Evolutionary conservation across 1,140 invertebrate species (phyloP), one percentile per base, ranked within the genome.

Genomic region (Plutomurus gul): DNA sequence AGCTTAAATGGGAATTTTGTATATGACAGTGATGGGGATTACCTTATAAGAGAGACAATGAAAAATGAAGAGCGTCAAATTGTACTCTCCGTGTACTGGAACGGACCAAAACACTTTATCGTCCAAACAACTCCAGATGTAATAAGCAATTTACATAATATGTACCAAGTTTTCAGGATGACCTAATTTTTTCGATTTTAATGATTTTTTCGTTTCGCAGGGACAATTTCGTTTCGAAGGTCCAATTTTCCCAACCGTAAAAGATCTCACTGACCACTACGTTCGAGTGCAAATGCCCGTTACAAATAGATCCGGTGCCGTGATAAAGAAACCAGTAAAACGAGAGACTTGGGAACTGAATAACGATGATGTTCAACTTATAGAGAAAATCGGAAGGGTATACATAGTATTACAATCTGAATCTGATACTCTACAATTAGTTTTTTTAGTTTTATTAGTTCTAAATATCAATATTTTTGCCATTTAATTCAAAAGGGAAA

Each of bases 321-420:
- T 98, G 30, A 79, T 99, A 8, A 90, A 93, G 80, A 92, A 91
- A 51, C 94, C 96, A 1, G 93, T 99, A 81, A 91, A 92, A 3
- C 88, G 96, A n/a, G 96, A 98, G 89, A 90, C 92, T 74, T 98
- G 97, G 96, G 96, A 99, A 85, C 89, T 99, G 0, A 96, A 96
- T 85, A 98, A 98, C 87, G 96, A 98, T 86, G 95, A 98, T 87
- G 95, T 99, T 60, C 90, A 94, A 77, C 88, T 98, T 11, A 88
- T 95, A 46, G 95, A 97, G 84, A 98, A 98, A 90, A 97, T 98
- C 85, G 96, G 97, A 86, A 90, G 94, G 86, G 96, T 97, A 87
- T 60, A n/a, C 51, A 60, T 4, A 60, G 11, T 76, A 33, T 30
- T 18, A 4, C 4, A 6, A 36, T 30, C 78, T 33, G 25, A 75